These are phyloP conservation scores for Periophthalmus modestus DNA, from an alignment of 2,113 vertebrate species.

Conservation along the genomic window DNA sequence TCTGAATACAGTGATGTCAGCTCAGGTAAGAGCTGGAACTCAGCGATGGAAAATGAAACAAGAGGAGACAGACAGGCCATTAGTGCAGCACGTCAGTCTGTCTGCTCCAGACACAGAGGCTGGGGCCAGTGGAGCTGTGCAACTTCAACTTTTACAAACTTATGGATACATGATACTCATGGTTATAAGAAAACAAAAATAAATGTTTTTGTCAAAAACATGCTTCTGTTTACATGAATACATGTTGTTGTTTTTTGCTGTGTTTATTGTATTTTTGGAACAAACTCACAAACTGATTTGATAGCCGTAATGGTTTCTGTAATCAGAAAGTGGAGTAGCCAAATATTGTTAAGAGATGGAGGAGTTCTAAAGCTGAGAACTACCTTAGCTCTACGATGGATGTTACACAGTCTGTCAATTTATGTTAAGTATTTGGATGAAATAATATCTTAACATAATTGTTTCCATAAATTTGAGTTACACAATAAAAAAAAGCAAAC, in stretches of 20 bases:
- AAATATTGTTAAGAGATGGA: background rate
- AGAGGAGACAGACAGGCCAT: conserved; percentile 40
- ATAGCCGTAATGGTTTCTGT: background rate
- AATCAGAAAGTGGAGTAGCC: background rate
- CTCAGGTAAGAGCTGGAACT: conserved; percentile 54
- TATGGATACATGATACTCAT: background rate
- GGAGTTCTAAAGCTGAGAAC: background rate
- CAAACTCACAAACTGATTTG: background rate
- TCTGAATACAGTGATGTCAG: conserved; percentile 32
- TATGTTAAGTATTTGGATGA: background rate
- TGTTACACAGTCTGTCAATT: background rate
- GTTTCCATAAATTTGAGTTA: background rate
- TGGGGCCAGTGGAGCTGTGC: conserved; percentile 19
- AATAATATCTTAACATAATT: background rate
- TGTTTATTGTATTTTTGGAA: background rate
- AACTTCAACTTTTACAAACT: conserved; percentile 19
- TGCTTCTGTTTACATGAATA: background rate
- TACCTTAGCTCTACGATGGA: background rate
- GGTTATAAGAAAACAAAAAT: background rate
- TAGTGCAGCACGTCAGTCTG: conserved; percentile 29
- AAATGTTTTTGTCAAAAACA: background rate
- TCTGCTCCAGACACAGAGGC: conserved; percentile 26
- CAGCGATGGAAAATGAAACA: conserved; percentile 64
- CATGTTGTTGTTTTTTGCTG: background rate
- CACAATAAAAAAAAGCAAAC: background rate